Conservation (phyloP, 1,140 invertebrate genomes). For the Littorina saxatilis region DNA sequence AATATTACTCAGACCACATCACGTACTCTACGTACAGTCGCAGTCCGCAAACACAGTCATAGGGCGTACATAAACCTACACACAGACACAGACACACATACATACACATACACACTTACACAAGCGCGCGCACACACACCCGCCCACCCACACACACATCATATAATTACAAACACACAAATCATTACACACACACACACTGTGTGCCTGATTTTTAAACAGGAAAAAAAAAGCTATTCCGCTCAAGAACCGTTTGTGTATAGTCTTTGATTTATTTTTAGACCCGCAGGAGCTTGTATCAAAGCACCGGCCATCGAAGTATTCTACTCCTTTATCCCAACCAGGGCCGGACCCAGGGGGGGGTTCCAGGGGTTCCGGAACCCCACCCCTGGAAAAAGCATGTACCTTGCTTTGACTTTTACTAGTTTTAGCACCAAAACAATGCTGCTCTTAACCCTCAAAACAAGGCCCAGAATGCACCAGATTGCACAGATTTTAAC, state of each 20-base stretch:
- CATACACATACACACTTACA: conserved; percentile 7
- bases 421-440: too few relatives aligned
- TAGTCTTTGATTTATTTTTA: not conserved
- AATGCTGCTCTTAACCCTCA: too few relatives aligned
- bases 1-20: too few relatives aligned
- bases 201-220: too few relatives aligned
- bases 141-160: conserved; percentile 14
- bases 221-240: not conserved
- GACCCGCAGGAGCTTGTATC: not conserved
- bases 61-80: not conserved
- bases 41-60: not conserved
- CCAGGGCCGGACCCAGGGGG: too few relatives aligned
- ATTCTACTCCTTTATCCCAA: not conserved
- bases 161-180: not conserved
- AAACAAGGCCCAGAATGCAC: too few relatives aligned
- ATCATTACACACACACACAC: not conserved
- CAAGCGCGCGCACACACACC: not conserved
- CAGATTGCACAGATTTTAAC: too few relatives aligned
- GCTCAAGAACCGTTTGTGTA: not conserved
- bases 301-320: not conserved
- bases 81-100: conserved; percentile 2
- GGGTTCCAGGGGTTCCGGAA: too few relatives aligned
- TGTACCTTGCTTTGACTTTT: too few relatives aligned
- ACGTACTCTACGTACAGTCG: too few relatives aligned
- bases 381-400: too few relatives aligned